Evolutionary conservation across 2,888 invertebrate genomes (phyloP).

Genomic region (Pherbina coryleti): DNA sequence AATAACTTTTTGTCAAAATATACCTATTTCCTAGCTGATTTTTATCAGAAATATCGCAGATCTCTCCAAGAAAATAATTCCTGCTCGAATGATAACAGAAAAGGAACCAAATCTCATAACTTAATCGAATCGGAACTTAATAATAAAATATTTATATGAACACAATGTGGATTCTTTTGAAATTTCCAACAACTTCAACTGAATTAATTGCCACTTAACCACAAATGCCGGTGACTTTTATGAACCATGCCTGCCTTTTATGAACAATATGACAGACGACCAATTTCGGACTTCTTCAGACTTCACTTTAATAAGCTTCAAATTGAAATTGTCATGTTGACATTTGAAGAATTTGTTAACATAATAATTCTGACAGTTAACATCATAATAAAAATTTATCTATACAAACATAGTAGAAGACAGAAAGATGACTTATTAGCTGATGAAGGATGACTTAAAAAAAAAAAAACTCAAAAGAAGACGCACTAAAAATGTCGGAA

Average conservation of each 20-base stretch:
- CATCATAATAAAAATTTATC: conserved; percentile 62
- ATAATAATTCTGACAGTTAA: conserved; percentile 65
- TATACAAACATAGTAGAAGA: neutral
- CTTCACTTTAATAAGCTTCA: conserved; percentile 49
- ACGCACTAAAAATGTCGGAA: conserved; percentile 20
- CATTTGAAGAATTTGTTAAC: conserved; percentile 66
- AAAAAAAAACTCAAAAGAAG: neutral
- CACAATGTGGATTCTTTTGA: neutral
- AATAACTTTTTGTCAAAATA: no score
- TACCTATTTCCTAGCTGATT: no score
- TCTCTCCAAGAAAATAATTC: no score
- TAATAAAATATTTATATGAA: neutral
- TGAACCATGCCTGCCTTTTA: neutral
- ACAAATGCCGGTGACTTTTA: neutral
- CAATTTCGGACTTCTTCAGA: neutral
- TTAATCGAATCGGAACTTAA: neutral
- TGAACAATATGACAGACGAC: neutral
- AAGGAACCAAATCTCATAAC: neutral
- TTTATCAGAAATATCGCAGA: no score
- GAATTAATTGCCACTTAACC: neutral
- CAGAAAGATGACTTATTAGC: conserved; percentile 60
- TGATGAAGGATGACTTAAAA: conserved; percentile 52
- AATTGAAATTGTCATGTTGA: conserved; percentile 67
- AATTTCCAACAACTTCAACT: neutral
- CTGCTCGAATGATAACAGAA: neutral